phyloP scores from a whole-genome alignment of 2,797 vertebrate species.

The Gallirallus australis region DNA sequence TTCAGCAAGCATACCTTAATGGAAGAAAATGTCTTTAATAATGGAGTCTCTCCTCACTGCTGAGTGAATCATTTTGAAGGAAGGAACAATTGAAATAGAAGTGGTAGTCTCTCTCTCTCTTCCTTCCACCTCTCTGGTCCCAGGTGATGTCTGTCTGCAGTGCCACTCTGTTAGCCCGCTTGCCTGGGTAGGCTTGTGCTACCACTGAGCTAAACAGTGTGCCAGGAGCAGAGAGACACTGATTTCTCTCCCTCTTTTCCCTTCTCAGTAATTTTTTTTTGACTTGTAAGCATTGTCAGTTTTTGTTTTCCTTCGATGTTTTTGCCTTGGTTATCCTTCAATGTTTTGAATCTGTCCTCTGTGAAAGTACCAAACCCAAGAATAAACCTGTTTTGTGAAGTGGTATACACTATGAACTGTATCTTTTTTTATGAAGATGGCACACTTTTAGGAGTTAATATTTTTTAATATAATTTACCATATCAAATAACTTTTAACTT shows the following conservation, averaged over 20 bases:
- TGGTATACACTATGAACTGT: too few relatives aligned
- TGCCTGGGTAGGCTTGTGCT: not conserved
- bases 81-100: not conserved
- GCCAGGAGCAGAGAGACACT: not conserved
- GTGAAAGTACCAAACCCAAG: not conserved
- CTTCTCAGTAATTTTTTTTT: not conserved
- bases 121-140: rapidly evolving
- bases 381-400: too few relatives aligned
- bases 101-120: not conserved
- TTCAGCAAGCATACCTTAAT: not conserved
- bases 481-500: not conserved
- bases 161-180: not conserved
- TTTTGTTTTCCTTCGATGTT: not conserved
- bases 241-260: not conserved
- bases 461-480: not conserved
- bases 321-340: not conserved
- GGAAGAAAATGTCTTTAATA: not conserved
- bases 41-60: not conserved
- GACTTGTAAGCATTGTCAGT: not conserved
- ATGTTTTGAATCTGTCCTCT: not conserved
- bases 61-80: not conserved
- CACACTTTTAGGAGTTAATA: not conserved
- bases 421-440: not conserved
- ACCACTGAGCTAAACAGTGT: not conserved
- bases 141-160: not conserved